Base-by-base conservation (phyloP, 1,140 invertebrate genomes). In the Marisa cornuarietis region DNA sequence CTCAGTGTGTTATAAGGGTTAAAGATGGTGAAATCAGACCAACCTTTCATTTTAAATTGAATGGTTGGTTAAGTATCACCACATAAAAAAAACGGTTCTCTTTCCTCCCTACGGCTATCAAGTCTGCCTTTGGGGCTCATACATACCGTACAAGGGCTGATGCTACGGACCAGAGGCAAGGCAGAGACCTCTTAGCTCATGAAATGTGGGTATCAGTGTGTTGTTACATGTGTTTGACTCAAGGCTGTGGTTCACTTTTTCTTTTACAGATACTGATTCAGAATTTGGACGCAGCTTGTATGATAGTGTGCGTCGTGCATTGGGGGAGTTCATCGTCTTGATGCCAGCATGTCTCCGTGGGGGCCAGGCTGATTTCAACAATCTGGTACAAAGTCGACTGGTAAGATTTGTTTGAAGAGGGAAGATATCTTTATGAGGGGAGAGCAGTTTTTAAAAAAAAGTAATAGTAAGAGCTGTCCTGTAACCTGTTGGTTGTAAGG, bases 281-380 rank as follows among this genome's bases (percentile, higher is more conserved):
- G 79, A 79, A 51, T 90, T 89, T 85, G 87, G 79, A 22, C 51
- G 65, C 49, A 76, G 66, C 42, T 78, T 88, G 24, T 86, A 86
- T 74, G 77, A 76, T 13, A 72, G 80, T 63, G 81, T 86, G 62
- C 77, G 84, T 49, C 65, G 63, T n/a, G 68, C 76, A 14, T 72
- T 91, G 11, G 84, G 84, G 26, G 88, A 91, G 76, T 83, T 90
- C 16, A 86, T 89, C 69, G 85, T 89, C 42, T 83, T 92, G 14
- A 84, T 87, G 74, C 82, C 89, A 16, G 81, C 84, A 71, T 92
- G 90, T 86, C 90, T 91, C 76, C 78, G 83, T 16, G 90, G 89
- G 79, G 90, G 90, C 51, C 81, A 81, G n/a, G 80, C 86, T 62
- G 90, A 88, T 13, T 80, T 92, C 13, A 88, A 91, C 71, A 79